Evolutionary conservation across 2,888 invertebrate species (phyloP).

Genomic region (Leucoptera coffeella): DNA sequence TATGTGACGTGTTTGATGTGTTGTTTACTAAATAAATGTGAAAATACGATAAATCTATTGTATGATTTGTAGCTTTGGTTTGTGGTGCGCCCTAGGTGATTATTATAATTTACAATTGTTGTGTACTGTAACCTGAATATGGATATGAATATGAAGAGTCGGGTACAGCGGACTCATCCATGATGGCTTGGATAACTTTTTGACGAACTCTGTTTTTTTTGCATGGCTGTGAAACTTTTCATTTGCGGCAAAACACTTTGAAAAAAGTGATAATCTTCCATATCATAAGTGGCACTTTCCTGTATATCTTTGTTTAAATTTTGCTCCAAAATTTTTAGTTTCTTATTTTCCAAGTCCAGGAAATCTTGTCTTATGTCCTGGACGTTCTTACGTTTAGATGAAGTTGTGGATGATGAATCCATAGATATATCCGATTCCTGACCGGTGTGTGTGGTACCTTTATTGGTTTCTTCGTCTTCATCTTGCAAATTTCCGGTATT

Average conservation of each 20-base stretch:
- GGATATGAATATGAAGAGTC: too few relatives aligned
- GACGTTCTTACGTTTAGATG: not conserved
- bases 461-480: not conserved
- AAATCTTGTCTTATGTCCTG: not conserved
- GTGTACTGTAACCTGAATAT: too few relatives aligned
- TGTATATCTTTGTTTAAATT: slow-evolving; percentile 4
- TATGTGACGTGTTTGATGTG: too few relatives aligned
- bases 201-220: slow-evolving; percentile 7
- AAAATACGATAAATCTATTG: too few relatives aligned
- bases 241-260: slow-evolving; percentile 1
- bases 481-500: not conserved
- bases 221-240: slow-evolving; percentile 5
- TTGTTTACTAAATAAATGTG: too few relatives aligned
- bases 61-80: too few relatives aligned
- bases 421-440: not conserved
- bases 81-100: too few relatives aligned
- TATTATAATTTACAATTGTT: too few relatives aligned
- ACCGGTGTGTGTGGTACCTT: not conserved
- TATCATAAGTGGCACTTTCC: slow-evolving; percentile 5
- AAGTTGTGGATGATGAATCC: not conserved
- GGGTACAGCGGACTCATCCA: slow-evolving; percentile 7
- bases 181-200: slow-evolving; percentile 7
- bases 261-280: slow-evolving; percentile 4
- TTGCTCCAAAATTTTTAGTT: slow-evolving; percentile 5
- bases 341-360: slow-evolving; percentile 1